Evolutionary conservation across 2,797 vertebrate genomes (phyloP).

Genomic region (Pipistrellus pipistrellus): DNA sequence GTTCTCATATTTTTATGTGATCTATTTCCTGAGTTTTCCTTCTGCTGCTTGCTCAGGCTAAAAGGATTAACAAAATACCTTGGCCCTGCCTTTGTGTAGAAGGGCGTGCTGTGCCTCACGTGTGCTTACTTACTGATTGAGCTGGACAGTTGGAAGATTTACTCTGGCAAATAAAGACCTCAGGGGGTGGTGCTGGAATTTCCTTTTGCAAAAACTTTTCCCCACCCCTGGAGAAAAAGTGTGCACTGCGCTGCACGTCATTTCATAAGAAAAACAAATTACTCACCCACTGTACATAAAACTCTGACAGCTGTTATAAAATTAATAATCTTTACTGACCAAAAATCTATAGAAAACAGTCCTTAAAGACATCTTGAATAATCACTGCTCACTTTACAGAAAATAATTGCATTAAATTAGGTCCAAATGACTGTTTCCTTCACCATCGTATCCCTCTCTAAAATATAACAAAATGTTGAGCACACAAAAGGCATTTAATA

Average conservation of each 20-base stretch:
- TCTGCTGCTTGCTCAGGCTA: conserved; percentile 65
- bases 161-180: conserved; percentile 77
- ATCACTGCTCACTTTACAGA: background rate
- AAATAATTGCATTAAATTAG: conserved; percentile 52
- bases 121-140: conserved; percentile 59
- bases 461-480: background rate
- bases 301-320: background rate
- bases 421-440: background rate
- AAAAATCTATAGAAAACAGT: conserved; percentile 19
- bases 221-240: conserved; percentile 6
- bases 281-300: background rate
- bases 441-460: background rate
- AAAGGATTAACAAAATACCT: conserved; percentile 80
- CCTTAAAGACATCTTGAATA: conserved; percentile 30
- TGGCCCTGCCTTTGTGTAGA: background rate
- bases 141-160: conserved; percentile 67
- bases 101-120: background rate
- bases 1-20: conserved; percentile 80
- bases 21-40: conserved; percentile 77
- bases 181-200: conserved; percentile 67
- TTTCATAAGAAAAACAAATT: conserved; percentile 42
- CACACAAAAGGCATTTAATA: background rate
- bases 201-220: conserved; percentile 61
- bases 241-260: background rate
- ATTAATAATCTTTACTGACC: conserved; percentile 13